These are phyloP conservation scores for Coenobita brevimanus DNA, from an alignment of 1,140 invertebrate genomes.

Conservation along the genomic window DNA sequence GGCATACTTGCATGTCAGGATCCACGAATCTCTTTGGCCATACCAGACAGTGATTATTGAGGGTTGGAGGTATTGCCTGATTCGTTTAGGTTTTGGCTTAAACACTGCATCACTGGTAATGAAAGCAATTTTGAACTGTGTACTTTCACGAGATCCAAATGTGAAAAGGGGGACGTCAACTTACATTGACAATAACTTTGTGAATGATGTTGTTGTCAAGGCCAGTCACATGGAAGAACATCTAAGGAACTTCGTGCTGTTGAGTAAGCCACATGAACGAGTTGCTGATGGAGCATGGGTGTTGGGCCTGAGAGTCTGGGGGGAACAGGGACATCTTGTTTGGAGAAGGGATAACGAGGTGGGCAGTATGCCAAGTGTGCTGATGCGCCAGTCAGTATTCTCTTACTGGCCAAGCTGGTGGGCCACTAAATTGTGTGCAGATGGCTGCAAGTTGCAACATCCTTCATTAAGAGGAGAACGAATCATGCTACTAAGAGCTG, in stretches of 20 bases:
- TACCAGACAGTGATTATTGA: not conserved
- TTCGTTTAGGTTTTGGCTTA: slow-evolving; percentile 1
- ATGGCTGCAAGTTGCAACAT: not conserved
- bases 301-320: slow-evolving; percentile 24
- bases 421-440: not conserved
- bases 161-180: not conserved
- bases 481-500: not conserved
- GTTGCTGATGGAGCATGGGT: not conserved
- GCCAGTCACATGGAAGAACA: not conserved
- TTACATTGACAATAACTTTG: slow-evolving; percentile 1
- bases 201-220: not conserved
- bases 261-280: slow-evolving; percentile 1
- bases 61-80: not conserved
- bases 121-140: slow-evolving; percentile 4
- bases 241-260: not conserved
- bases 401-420: slow-evolving; percentile 2
- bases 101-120: not conserved
- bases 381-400: not conserved
- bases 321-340: not conserved
- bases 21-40: not conserved
- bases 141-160: slow-evolving; percentile 4
- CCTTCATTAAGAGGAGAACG: not conserved
- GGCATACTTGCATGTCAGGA: slow-evolving; percentile 10
- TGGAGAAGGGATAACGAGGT: slow-evolving; percentile 8
- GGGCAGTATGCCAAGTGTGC: not conserved